These are phyloP conservation scores for Drosophila burlai DNA, from an alignment of 1,140 invertebrate species.

Conservation along the genomic window DNA sequence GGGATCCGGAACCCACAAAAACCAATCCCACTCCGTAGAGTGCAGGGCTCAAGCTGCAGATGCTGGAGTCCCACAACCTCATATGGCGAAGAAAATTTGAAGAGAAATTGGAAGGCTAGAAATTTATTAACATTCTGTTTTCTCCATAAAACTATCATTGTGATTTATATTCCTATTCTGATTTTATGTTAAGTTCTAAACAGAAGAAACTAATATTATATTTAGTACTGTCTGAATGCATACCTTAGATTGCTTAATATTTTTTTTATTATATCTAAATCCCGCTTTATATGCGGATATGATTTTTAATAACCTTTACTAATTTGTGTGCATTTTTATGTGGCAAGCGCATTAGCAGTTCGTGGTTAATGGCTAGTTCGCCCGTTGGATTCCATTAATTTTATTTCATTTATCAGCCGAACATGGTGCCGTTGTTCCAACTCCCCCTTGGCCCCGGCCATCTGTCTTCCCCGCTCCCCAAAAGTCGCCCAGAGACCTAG, in stretches of 20 bases:
- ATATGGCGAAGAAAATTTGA: conserved; percentile 24
- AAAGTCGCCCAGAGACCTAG: conserved; percentile 7
- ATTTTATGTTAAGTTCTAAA: background rate
- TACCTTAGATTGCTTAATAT: background rate
- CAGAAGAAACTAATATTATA: background rate
- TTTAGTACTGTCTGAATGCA: background rate
- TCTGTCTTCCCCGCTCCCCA: conserved; percentile 8
- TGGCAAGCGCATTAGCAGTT: conserved; percentile 36
- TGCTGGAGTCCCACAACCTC: conserved; percentile 9
- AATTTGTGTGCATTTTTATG: conserved; percentile 1
- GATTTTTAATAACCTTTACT: background rate
- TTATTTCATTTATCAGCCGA: conserved; percentile 74
- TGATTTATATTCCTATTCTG: background rate
- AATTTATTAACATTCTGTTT: background rate
- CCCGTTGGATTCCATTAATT: conserved; percentile 65
- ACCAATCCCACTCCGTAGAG: conserved; percentile 19
- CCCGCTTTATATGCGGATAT: background rate
- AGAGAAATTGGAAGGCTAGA: conserved; percentile 5
- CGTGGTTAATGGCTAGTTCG: conserved; percentile 1
- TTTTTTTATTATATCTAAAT: too few species aligned
- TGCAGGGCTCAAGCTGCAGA: conserved; percentile 24
- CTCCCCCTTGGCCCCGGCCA: conserved; percentile 28
- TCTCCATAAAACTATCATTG: background rate
- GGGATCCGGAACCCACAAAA: conserved; percentile 34
- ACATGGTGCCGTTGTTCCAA: conserved; percentile 68